Evolutionary conservation across 1,140 invertebrate species (phyloP).

Genomic region (Sitodiplosis mosellana): DNA sequence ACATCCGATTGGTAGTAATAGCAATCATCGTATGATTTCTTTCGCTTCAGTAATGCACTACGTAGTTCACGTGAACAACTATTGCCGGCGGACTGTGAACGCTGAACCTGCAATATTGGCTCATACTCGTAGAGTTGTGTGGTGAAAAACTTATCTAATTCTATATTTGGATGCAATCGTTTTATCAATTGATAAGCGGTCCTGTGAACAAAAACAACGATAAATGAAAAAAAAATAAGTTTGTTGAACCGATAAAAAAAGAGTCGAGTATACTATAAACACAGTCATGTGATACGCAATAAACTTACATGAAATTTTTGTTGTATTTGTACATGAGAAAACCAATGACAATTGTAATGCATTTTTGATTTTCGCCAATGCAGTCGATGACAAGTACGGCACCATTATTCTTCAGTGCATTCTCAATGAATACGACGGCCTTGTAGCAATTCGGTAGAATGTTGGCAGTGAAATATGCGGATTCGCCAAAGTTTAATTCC

Average conservation of each 20-base stretch:
- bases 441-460: constrained; percentile 11
- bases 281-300: neutral
- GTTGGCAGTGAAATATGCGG: constrained; percentile 8
- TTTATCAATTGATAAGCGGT: constrained; percentile 10
- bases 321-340: constrained; percentile 12
- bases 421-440: constrained; percentile 10
- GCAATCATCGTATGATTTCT: constrained; percentile 6
- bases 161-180: constrained; percentile 8
- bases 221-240: neutral
- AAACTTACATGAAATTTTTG: constrained; percentile 9
- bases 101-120: constrained; percentile 10
- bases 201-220: constrained; percentile 2
- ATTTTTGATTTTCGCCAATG: constrained; percentile 9
- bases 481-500: constrained; percentile 11
- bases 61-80: constrained; percentile 10
- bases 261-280: too few species aligned
- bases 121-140: constrained; percentile 12
- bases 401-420: constrained; percentile 6
- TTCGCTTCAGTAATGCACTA: constrained; percentile 7
- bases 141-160: constrained; percentile 10
- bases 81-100: constrained; percentile 7
- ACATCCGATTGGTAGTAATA: neutral
- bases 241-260: too few species aligned
- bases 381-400: constrained; percentile 8
- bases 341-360: constrained; percentile 8